These are phyloP conservation scores for Limanda limanda DNA, from an alignment of 2,113 vertebrate species.

Conservation along the genomic window DNA sequence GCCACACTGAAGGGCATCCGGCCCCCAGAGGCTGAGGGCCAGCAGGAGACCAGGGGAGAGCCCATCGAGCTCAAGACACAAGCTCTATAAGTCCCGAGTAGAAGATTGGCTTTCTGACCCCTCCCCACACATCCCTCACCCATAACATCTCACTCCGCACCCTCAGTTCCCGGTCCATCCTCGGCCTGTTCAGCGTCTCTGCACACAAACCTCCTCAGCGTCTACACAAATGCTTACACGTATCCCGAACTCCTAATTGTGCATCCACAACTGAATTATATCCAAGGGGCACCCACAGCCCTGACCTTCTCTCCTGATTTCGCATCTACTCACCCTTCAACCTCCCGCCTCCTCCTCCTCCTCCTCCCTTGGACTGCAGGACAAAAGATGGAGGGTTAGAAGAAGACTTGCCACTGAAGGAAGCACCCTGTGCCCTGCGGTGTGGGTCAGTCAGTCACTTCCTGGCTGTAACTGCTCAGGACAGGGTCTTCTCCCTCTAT, in stretches of 20 bases:
- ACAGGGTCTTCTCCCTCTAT: conserved; percentile 63
- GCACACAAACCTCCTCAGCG: conserved; percentile 56
- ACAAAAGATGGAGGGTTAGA: conserved; percentile 71
- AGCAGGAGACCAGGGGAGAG: conserved; percentile 87
- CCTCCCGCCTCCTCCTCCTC: conserved; percentile 20
- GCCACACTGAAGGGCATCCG: conserved; percentile 89
- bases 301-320: conserved; percentile 41
- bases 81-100: conserved; percentile 84
- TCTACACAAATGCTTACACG: conserved; percentile 38
- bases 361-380: conserved; percentile 60
- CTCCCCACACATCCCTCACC: conserved; percentile 36
- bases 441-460: conserved; percentile 53
- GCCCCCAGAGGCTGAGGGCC: conserved; percentile 81
- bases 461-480: conserved; percentile 72
- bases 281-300: conserved; percentile 47
- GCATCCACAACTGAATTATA: conserved; percentile 38
- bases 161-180: conserved; percentile 57
- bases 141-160: conserved; percentile 38
- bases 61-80: conserved; percentile 93
- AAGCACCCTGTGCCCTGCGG: conserved; percentile 58
- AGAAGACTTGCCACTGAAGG: conserved; percentile 71
- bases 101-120: conserved; percentile 62
- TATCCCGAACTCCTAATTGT: conserved; percentile 34
- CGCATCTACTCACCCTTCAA: conserved; percentile 26
- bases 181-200: conserved; percentile 41